Conservation (phyloP, 2,888 invertebrate genomes). For the Lasioglossum calceatum region DNA sequence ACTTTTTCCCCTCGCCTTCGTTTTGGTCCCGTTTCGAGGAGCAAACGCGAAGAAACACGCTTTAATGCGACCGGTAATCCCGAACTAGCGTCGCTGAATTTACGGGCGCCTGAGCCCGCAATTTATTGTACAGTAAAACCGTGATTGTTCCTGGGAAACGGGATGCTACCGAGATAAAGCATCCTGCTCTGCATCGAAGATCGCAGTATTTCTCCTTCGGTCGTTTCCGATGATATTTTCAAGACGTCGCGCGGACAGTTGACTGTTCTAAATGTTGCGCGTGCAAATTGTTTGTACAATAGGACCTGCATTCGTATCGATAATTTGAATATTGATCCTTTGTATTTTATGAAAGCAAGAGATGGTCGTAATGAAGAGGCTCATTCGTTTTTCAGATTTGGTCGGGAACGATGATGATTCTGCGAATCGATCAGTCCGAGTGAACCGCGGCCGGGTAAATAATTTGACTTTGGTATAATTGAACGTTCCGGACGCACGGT, state of each 20-base stretch:
- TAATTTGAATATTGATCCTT: too few species aligned
- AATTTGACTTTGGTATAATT: constrained; percentile 56
- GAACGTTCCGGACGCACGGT: constrained; percentile 36
- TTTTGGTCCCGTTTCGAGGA: not conserved
- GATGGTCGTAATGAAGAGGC: not conserved
- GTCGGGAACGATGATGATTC: not conserved
- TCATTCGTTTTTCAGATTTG: not conserved
- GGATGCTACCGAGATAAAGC: not conserved
- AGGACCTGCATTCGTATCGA: too few species aligned
- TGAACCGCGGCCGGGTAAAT: constrained; percentile 34
- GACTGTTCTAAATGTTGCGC: not conserved
- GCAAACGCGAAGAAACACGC: not conserved
- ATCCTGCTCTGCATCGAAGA: not conserved
- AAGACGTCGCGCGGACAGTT: not conserved
- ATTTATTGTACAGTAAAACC: constrained; percentile 13
- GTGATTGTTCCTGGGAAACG: constrained; percentile 7
- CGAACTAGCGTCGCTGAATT: constrained; percentile 1
- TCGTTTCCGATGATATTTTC: not conserved
- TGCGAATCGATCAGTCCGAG: not conserved
- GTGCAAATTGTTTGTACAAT: too few species aligned
- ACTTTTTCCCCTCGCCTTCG: not conserved
- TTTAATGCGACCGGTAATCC: constrained; percentile 10
- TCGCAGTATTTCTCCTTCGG: not conserved
- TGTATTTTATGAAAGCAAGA: too few species aligned
- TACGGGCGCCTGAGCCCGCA: not conserved